Evolutionary conservation across 2,888 invertebrate genomes (phyloP).

Genomic region (Platypus cylindrus): DNA sequence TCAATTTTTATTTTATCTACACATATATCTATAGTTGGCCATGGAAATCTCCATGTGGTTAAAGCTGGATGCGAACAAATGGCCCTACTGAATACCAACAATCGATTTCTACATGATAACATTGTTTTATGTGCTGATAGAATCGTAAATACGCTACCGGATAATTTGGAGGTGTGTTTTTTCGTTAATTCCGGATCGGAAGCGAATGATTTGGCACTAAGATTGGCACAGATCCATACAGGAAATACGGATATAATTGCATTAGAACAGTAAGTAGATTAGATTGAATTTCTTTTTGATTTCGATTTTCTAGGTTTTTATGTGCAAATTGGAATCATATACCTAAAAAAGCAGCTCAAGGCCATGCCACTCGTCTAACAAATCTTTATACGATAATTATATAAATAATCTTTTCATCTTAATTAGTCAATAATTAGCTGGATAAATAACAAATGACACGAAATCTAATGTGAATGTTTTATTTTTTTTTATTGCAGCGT

Average conservation of each 20-base stretch:
- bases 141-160: conserved; percentile 72
- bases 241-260: conserved; percentile 82
- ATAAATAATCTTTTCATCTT: too few species aligned
- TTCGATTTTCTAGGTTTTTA: too few species aligned
- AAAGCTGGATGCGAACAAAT: conserved; percentile 85
- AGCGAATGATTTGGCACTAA: conserved; percentile 92
- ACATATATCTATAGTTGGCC: conserved; percentile 88
- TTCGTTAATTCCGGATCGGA: conserved; percentile 98
- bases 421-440: too few species aligned
- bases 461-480: too few species aligned
- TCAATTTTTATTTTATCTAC: too few species aligned
- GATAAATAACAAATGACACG: too few species aligned
- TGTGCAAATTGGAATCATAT: too few species aligned
- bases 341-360: too few species aligned
- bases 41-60: conserved; percentile 92
- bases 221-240: conserved; percentile 82
- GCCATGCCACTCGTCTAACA: too few species aligned
- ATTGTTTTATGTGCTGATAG: conserved; percentile 81
- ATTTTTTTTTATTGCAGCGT: too few species aligned
- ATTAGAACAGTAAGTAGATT: conserved; percentile 91
- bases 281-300: too few species aligned
- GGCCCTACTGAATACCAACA: conserved; percentile 85
- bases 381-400: too few species aligned
- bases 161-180: conserved; percentile 78
- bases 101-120: conserved; percentile 92